Conservation (phyloP, 2,797 vertebrate species). For the Potorous gilbertii region DNA sequence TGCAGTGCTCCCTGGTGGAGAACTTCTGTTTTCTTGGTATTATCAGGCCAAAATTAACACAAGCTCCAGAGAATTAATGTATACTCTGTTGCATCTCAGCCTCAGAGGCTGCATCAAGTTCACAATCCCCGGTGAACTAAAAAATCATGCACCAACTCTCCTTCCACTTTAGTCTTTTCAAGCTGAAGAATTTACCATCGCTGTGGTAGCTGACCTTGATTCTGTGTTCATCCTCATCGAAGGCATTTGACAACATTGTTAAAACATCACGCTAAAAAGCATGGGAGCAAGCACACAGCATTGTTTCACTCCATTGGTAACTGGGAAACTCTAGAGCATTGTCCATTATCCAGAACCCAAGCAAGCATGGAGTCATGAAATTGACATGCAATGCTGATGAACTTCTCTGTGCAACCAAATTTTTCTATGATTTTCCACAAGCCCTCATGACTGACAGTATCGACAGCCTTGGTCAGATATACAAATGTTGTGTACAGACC, state of each 20-base stretch:
- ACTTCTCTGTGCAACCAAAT: neutral
- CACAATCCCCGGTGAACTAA: neutral
- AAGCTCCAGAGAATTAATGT: neutral
- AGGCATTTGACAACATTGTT: neutral
- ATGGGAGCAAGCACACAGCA: neutral
- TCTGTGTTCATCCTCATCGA: neutral
- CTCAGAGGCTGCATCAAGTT: neutral
- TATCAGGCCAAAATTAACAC: neutral
- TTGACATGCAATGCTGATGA: neutral
- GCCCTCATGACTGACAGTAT: neutral
- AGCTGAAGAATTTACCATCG: neutral
- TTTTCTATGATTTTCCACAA: neutral
- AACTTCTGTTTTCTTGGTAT: too few species aligned
- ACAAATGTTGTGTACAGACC: neutral
- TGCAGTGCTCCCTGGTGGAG: neutral
- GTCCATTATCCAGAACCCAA: neutral
- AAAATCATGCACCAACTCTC: neutral
- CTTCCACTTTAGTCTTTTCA: neutral
- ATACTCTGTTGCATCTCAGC: neutral
- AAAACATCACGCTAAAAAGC: neutral
- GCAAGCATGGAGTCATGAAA: neutral
- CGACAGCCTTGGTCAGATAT: neutral
- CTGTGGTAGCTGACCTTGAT: neutral
- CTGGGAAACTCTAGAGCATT: neutral
- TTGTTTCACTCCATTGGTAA: neutral